Conservation (phyloP, 2,888 invertebrate species). For the Ashinkailepas kermadecensis region DNA sequence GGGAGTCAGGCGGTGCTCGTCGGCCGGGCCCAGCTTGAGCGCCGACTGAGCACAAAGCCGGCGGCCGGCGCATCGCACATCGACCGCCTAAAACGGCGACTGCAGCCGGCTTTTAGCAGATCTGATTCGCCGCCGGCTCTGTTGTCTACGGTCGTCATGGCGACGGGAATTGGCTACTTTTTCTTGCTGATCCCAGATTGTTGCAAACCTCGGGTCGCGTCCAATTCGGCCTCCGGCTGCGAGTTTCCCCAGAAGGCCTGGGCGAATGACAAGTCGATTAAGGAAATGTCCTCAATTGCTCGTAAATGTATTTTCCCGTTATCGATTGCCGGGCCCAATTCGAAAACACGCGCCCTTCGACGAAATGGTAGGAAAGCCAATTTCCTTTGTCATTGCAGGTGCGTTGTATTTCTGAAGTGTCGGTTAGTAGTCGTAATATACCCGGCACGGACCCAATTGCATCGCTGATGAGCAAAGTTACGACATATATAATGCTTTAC, state of each 20-base stretch:
- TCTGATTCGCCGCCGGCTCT: not conserved
- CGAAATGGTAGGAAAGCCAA: no score
- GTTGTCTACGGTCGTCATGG: not conserved
- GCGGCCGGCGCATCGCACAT: not conserved
- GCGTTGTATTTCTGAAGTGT: no score
- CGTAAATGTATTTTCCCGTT: not conserved
- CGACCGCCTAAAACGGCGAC: not conserved
- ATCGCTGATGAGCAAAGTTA: no score
- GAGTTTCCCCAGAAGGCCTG: not conserved
- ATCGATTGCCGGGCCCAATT: not conserved
- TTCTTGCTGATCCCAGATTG: slow-evolving; percentile 13
- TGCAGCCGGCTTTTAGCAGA: not conserved
- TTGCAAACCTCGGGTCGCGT: not conserved
- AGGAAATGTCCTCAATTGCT: not conserved
- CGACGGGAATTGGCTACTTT: slow-evolving; percentile 1
- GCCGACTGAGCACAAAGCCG: not conserved
- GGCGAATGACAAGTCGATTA: not conserved
- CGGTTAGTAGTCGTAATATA: not conserved
- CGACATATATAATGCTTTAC: no score
- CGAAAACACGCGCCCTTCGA: not conserved
- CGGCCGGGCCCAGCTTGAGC: no score
- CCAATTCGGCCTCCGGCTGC: not conserved
- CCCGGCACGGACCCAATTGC: not conserved
- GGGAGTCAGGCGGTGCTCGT: not conserved
- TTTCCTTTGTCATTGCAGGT: no score